phyloP scores from a whole-genome alignment of 2,797 vertebrate genomes.

The Valencia hispanica region DNA sequence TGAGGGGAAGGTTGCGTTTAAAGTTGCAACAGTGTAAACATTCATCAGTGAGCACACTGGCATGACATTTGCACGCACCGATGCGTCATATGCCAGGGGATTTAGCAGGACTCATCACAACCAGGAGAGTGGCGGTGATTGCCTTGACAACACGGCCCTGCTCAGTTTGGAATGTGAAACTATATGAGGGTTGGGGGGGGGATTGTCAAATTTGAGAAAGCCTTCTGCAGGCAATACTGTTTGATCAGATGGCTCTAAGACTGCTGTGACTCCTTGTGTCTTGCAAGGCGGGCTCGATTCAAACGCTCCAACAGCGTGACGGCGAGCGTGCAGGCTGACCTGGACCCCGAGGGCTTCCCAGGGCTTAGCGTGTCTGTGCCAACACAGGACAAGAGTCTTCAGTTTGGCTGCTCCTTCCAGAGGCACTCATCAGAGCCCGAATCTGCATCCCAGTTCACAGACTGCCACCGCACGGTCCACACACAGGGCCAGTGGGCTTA shows the following conservation, averaged over 20 bases:
- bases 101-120: constrained; percentile 43
- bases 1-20: constrained; percentile 40
- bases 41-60: constrained; percentile 44
- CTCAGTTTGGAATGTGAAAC: constrained; percentile 17
- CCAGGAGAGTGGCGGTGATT: constrained; percentile 30
- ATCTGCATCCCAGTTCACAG: constrained; percentile 89
- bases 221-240: constrained; percentile 17
- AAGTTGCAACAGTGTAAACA: constrained; percentile 58
- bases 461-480: constrained; percentile 98
- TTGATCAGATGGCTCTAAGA: constrained; percentile 35
- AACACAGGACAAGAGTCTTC: constrained; percentile 95
- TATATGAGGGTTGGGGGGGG: neutral
- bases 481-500: constrained; percentile 99
- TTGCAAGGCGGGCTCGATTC: constrained; percentile 90
- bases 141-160: constrained; percentile 14
- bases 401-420: constrained; percentile 97
- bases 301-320: constrained; percentile 99
- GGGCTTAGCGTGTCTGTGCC: constrained; percentile 85
- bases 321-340: constrained; percentile 95
- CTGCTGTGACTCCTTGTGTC: constrained; percentile 32
- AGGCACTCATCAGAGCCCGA: constrained; percentile 96
- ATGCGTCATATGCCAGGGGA: constrained; percentile 69
- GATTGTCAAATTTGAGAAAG: neutral
- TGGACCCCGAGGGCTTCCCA: constrained; percentile 92
- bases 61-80: constrained; percentile 66